Percentiles rank a stretch among this genome's conserved stretches.
These are phyloP conservation scores for Hemicordylus capensis DNA, from an alignment of 2,113 vertebrate genomes.

Conservation along the genomic window DNA sequence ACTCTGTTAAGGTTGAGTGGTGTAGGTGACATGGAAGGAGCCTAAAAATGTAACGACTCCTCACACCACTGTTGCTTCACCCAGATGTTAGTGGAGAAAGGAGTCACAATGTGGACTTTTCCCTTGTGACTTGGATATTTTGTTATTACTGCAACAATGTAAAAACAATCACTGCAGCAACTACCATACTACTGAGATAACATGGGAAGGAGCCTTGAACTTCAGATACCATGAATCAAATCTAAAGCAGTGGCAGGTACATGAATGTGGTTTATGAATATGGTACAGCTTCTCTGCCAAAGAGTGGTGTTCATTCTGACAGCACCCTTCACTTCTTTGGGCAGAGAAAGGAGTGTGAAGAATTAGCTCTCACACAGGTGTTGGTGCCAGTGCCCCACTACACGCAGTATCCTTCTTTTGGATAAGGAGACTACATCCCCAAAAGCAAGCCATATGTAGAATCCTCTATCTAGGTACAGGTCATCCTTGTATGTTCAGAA, in stretches of 20 bases:
- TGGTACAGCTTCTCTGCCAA: background rate
- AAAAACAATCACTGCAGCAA: background rate
- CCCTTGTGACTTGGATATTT: background rate
- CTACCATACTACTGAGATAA: background rate
- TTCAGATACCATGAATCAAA: background rate
- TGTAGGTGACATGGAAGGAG: background rate
- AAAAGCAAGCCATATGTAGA: background rate
- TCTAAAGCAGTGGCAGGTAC: background rate
- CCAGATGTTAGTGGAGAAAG: background rate
- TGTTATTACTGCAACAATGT: background rate
- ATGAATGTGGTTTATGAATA: background rate
- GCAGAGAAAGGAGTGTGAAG: background rate
- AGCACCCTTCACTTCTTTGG: background rate
- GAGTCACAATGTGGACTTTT: background rate
- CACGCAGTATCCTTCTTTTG: background rate
- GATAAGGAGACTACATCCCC: background rate
- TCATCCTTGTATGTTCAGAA: background rate
- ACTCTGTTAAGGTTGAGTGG: background rate
- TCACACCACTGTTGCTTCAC: background rate
- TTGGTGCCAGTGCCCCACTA: too few species aligned
- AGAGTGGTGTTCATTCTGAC: background rate
- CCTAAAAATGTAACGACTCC: background rate
- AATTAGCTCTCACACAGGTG: background rate
- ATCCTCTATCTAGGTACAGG: background rate
- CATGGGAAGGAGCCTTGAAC: background rate